Percentiles rank a stretch among this genome's conserved stretches.
Evolutionary conservation across 2,888 invertebrate species (phyloP).

Genomic region (Calephelis perditalis): DNA sequence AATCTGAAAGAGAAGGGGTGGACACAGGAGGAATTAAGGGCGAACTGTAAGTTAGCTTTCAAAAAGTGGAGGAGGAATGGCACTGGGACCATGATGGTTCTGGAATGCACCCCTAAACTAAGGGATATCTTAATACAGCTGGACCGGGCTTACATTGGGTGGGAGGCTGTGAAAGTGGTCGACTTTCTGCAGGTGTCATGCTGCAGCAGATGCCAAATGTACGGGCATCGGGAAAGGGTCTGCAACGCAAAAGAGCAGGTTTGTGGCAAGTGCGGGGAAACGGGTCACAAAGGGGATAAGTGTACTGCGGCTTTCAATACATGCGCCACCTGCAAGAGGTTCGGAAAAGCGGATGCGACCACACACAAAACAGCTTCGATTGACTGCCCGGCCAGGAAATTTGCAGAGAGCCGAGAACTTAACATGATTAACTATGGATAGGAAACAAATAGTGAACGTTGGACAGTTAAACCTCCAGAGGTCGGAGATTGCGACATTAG

Average conservation of each 20-base stretch:
- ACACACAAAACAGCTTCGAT: too few relatives aligned
- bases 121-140: background rate
- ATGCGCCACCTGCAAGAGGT: background rate
- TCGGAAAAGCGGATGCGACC: background rate
- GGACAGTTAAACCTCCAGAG: too few relatives aligned
- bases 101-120: background rate
- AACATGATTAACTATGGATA: too few relatives aligned
- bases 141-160: too few relatives aligned
- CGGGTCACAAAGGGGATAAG: background rate
- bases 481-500: too few relatives aligned
- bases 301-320: background rate
- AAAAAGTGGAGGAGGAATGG: background rate
- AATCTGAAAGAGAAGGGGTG: background rate
- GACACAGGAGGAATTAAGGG: background rate
- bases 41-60: background rate
- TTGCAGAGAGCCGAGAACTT: too few relatives aligned
- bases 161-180: too few relatives aligned
- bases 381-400: too few relatives aligned
- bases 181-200: too few relatives aligned
- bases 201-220: background rate
- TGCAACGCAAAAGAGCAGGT: background rate
- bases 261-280: background rate
- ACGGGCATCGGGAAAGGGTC: background rate
- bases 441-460: too few relatives aligned
- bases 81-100: background rate